A percentile compares a stretch with the other conserved stretches of the same genome.
These are phyloP conservation scores for Rallus limicola DNA, from an alignment of 2,113 vertebrate species.

Conservation along the genomic window DNA sequence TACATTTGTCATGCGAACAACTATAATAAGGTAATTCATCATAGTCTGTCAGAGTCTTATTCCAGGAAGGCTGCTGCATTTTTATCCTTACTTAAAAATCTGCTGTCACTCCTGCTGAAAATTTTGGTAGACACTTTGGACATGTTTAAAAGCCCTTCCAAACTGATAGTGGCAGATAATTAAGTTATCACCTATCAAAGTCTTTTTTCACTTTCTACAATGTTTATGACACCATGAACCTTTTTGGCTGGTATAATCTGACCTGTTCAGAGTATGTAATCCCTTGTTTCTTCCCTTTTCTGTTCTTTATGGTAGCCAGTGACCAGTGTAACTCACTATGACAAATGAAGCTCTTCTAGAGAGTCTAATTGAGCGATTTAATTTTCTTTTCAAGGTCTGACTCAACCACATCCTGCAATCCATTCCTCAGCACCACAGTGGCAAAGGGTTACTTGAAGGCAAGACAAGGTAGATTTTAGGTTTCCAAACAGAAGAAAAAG, in stretches of 20 bases:
- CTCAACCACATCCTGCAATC: conserved; percentile 19
- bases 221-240: conserved; percentile 55
- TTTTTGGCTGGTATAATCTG: conserved; percentile 48
- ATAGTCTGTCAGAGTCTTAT: conserved; percentile 79
- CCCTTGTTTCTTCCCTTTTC: conserved; percentile 2
- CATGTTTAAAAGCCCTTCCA: conserved; percentile 77
- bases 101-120: conserved; percentile 74
- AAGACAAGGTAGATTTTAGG: background rate
- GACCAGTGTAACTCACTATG: conserved; percentile 60
- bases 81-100: conserved; percentile 80
- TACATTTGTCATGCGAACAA: conserved; percentile 80
- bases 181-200: conserved; percentile 73
- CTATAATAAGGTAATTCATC: conserved; percentile 84
- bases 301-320: conserved; percentile 30
- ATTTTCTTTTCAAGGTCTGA: conserved; percentile 56
- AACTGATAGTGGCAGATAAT: conserved; percentile 79
- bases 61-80: conserved; percentile 76
- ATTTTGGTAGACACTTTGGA: conserved; percentile 77
- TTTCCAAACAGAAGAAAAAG: conserved; percentile 18
- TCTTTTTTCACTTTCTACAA: conserved; percentile 5
- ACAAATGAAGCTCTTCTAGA: conserved; percentile 65
- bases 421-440: conserved; percentile 1
- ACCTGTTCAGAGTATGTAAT: conserved; percentile 25
- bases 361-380: conserved; percentile 65
- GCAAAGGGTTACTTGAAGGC: background rate